Evolutionary conservation across 2,113 vertebrate genomes (phyloP), one percentile per base, ranked within the genome.

Genomic region (Colistium nudipinnis): DNA sequence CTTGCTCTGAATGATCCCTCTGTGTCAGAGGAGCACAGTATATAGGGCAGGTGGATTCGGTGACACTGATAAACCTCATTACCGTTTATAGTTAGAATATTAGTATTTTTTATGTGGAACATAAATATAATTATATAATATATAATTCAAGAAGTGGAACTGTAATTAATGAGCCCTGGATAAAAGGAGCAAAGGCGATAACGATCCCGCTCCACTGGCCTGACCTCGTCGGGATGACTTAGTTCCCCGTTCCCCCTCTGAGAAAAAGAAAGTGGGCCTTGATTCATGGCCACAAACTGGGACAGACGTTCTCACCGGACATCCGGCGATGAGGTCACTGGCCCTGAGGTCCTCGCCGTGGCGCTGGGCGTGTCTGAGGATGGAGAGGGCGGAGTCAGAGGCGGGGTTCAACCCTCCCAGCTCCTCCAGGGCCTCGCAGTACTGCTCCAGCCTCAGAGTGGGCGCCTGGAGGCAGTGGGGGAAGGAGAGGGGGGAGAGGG

Each of bases 321-420:
- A 97, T 55, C 95, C 95, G 12, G 88, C 87, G 76, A 97, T 96
- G 6, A 95, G 94, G 89, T 97, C 96, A 38, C 94, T 94, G 31
- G 94, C 95, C 55, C 95, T 75, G 62, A 97, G 93, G 87, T 97
- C 94, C 80, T 94, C 91, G 70, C 96, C 96, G 10, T 94, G 93
- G n/a, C 83, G 89, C 83, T 95, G 93, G 83, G 92, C 93, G 61
- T 94, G 93, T 63, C 81, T 90, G 35, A 97, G 92, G 81, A 95
- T 84, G 62, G 94, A 94, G 79, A 94, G 84, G 43, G 95, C 94
- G 36, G 93, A 92, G 73, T 93, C 91, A 0, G 95, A 92, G 33
- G 92, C 90, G 10, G 93, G 94, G 25, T 93, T 94, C 44, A 96
- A 90, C 2, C 90, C 90, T 0, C 94, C 92, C 80, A 97, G 90